Conservation (phyloP, 1,140 invertebrate species). For the Euwallacea fornicatus region DNA sequence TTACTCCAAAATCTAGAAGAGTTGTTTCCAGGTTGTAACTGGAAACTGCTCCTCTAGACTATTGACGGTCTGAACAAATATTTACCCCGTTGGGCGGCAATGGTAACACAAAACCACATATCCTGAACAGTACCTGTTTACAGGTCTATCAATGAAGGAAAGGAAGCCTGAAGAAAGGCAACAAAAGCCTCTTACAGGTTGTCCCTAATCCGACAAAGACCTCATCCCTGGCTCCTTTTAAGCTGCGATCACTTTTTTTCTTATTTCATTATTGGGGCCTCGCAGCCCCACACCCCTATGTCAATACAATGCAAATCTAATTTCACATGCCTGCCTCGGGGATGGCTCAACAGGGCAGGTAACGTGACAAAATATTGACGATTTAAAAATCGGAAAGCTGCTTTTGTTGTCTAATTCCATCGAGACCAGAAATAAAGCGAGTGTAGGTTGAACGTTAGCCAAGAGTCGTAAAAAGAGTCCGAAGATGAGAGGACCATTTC, state of each 20-base stretch:
- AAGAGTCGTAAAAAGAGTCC: slow-evolving; percentile 22
- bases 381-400: background rate
- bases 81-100: too few species aligned
- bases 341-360: slow-evolving; percentile 8
- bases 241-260: background rate
- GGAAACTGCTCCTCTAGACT: too few species aligned
- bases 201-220: background rate
- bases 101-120: background rate
- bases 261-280: slow-evolving; percentile 13
- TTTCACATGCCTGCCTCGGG: slow-evolving; percentile 15
- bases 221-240: background rate
- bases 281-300: slow-evolving; percentile 8
- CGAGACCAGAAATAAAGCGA: slow-evolving; percentile 5
- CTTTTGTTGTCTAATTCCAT: too few species aligned
- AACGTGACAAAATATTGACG: slow-evolving; percentile 19
- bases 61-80: too few species aligned
- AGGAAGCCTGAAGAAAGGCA: background rate
- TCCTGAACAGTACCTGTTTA: background rate
- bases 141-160: slow-evolving; percentile 3
- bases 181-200: background rate
- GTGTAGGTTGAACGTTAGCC: background rate
- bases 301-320: slow-evolving; percentile 23
- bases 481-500: slow-evolving; percentile 8
- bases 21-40: too few species aligned
- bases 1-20: too few species aligned